Percentiles rank a stretch among this genome's conserved stretches.
Conservation (phyloP, 2,113 vertebrate genomes). For the Chaetodon trifascialis region DNA sequence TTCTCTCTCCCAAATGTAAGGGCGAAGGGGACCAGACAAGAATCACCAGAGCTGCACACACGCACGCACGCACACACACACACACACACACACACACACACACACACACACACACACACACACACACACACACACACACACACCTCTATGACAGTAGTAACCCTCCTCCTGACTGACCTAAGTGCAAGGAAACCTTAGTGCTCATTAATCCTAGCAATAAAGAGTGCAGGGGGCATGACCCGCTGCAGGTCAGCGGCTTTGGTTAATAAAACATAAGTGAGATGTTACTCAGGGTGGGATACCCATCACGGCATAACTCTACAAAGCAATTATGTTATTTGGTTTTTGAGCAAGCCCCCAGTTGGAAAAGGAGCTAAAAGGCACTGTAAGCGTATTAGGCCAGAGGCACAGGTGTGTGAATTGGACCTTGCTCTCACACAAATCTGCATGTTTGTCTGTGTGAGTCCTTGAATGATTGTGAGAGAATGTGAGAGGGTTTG, state of each 20-base stretch:
- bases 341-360: slow-evolving; percentile 42
- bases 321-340: slow-evolving; percentile 62
- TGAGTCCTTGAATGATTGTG: slow-evolving; percentile 34
- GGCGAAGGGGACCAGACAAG: slow-evolving; percentile 63
- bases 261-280: slow-evolving; percentile 75
- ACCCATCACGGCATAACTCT: slow-evolving; percentile 52
- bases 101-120: slow-evolving; percentile 16
- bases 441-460: slow-evolving; percentile 8
- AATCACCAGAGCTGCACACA: slow-evolving; percentile 44
- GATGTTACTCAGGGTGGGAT: slow-evolving; percentile 26
- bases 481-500: slow-evolving; percentile 22
- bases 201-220: slow-evolving; percentile 78
- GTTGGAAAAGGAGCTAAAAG: slow-evolving; percentile 44
- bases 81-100: slow-evolving; percentile 19
- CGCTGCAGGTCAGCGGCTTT: slow-evolving; percentile 45
- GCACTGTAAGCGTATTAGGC: slow-evolving; percentile 32
- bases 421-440: slow-evolving; percentile 35
- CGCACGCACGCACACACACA: slow-evolving; percentile 18
- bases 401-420: slow-evolving; percentile 51
- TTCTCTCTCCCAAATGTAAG: slow-evolving; percentile 67
- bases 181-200: slow-evolving; percentile 65
- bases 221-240: slow-evolving; percentile 67
- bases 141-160: slow-evolving; percentile 50
- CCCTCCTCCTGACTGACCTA: slow-evolving; percentile 63
- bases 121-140: slow-evolving; percentile 17